Conservation (phyloP, 2,797 vertebrate species). For the Ceryle rudis region DNA sequence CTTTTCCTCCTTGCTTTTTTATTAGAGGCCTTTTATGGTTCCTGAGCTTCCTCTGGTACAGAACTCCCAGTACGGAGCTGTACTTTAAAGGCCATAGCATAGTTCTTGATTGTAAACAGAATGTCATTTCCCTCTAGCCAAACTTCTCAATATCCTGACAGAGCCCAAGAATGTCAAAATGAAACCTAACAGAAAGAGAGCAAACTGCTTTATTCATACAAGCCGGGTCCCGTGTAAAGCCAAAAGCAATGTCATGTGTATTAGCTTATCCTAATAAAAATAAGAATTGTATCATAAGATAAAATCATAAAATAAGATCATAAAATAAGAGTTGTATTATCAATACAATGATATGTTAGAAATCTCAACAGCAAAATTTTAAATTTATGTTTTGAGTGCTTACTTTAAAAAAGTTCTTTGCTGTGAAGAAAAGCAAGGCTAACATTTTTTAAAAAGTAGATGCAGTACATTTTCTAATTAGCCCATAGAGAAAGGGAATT, state of each 20-base stretch:
- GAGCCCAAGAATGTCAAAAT: neutral
- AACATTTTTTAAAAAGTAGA: neutral
- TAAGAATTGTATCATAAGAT: neutral
- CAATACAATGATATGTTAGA: neutral
- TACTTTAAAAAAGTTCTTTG: neutral
- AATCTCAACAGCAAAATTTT: neutral
- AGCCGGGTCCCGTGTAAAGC: neutral
- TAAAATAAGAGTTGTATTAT: neutral
- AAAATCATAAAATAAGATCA: no score
- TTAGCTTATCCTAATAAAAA: neutral
- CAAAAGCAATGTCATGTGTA: neutral
- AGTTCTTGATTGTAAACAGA: constrained; percentile 11
- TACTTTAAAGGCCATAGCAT: neutral
- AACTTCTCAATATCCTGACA: constrained; percentile 18
- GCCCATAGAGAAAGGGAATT: neutral
- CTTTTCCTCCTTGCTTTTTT: constrained; percentile 12
- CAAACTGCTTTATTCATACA: neutral
- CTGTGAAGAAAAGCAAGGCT: neutral
- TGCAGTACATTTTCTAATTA: neutral
- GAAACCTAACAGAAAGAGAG: neutral
- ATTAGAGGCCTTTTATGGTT: neutral
- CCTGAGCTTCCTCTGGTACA: constrained; percentile 11
- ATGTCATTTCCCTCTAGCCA: constrained; percentile 13
- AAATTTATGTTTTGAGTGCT: neutral
- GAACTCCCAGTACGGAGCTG: neutral